phyloP scores from a whole-genome alignment of 1,140 invertebrate genomes.

The Nebria ingens region DNA sequence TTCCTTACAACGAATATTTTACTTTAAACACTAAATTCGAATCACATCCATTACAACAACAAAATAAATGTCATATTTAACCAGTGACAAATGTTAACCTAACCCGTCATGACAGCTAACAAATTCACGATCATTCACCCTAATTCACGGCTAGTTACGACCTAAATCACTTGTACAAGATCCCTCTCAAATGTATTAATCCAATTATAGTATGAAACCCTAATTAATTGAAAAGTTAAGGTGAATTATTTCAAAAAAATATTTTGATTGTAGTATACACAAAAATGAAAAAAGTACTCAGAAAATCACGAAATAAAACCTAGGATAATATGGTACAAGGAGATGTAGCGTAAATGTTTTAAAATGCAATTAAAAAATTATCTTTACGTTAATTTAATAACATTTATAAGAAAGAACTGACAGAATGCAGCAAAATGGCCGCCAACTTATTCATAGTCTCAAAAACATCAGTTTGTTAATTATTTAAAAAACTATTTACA shows the following conservation, averaged over 20 bases:
- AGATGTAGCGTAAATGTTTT: constrained; percentile 5
- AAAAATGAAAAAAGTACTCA: background rate
- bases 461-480: background rate
- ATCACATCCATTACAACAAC: background rate
- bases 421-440: constrained; percentile 8
- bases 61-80: background rate
- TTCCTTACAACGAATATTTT: background rate
- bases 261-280: background rate
- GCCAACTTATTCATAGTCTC: background rate
- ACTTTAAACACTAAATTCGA: background rate
- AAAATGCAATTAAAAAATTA: constrained; percentile 9
- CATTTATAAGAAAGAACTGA: constrained; percentile 8
- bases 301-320: background rate
- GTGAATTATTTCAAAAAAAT: background rate
- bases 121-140: too few relatives aligned
- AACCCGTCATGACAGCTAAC: constrained; percentile 1
- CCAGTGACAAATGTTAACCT: constrained; percentile 5
- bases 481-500: constrained; percentile 2
- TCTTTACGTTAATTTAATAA: constrained; percentile 5
- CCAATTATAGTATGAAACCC: too few relatives aligned
- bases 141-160: too few relatives aligned
- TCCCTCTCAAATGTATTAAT: too few relatives aligned
- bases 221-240: background rate
- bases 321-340: background rate
- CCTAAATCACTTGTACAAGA: too few relatives aligned